These are phyloP conservation scores for Psettodes erumei DNA, from an alignment of 2,113 vertebrate genomes.

Conservation along the genomic window DNA sequence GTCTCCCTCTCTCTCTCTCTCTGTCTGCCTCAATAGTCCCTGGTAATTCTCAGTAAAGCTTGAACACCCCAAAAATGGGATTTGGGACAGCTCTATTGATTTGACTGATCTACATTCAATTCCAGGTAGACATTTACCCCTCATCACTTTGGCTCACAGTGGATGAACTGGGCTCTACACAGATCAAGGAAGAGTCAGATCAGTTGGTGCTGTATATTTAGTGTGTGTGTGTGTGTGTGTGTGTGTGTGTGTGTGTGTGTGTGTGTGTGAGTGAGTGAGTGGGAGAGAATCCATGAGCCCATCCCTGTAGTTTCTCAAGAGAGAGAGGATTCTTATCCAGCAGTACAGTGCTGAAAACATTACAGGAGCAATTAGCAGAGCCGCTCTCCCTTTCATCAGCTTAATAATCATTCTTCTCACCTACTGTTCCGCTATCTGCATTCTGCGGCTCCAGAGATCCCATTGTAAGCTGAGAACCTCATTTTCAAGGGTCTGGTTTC, in stretches of 20 bases:
- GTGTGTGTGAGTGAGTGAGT: neutral
- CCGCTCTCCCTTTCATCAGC: constrained; percentile 60
- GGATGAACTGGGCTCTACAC: constrained; percentile 42
- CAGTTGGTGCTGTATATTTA: constrained; percentile 41
- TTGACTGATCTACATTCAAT: neutral
- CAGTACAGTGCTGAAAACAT: constrained; percentile 54
- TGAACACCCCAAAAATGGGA: too few relatives aligned
- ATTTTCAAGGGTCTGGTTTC: constrained; percentile 26
- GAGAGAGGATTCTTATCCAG: constrained; percentile 46
- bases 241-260: neutral
- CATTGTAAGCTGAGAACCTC: constrained; percentile 50
- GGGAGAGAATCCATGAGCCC: neutral
- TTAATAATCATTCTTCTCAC: constrained; percentile 73
- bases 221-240: neutral
- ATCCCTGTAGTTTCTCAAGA: constrained; percentile 39
- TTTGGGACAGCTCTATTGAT: too few relatives aligned
- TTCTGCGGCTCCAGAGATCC: constrained; percentile 45
- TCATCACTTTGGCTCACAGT: constrained; percentile 41
- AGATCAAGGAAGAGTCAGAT: constrained; percentile 61
- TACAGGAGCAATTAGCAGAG: constrained; percentile 69
- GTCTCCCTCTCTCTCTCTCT: too few relatives aligned
- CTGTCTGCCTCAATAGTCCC: too few relatives aligned
- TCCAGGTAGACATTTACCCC: constrained; percentile 4
- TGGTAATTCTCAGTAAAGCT: too few relatives aligned
- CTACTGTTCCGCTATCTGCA: constrained; percentile 60